These are phyloP conservation scores for Dicycla oo DNA, from an alignment of 2,888 invertebrate genomes.

Conservation along the genomic window DNA sequence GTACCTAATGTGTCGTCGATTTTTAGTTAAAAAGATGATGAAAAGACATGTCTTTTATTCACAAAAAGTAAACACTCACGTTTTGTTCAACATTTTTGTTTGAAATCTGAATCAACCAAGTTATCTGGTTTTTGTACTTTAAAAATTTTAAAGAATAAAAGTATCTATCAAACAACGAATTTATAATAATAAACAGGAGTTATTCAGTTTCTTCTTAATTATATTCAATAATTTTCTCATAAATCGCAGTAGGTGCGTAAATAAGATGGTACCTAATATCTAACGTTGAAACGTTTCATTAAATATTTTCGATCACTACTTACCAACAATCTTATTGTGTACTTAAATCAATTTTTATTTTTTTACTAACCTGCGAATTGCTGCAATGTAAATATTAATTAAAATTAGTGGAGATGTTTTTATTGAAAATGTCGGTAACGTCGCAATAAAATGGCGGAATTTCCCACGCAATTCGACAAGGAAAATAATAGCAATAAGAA, in stretches of 20 bases:
- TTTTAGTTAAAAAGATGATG: neutral
- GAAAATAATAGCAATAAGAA: conserved; percentile 84
- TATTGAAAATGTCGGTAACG: conserved; percentile 68
- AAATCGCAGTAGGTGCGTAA: conserved; percentile 19
- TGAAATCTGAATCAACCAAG: conserved; percentile 24
- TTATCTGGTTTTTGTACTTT: conserved; percentile 20
- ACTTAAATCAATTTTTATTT: conserved; percentile 59
- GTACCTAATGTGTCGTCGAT: neutral
- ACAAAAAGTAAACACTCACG: neutral
- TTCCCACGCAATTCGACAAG: conserved; percentile 51
- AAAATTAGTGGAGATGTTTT: conserved; percentile 59
- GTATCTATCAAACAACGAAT: conserved; percentile 61
- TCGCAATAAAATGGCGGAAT: conserved; percentile 67
- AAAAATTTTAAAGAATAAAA: conserved; percentile 31
- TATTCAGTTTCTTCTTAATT: neutral
- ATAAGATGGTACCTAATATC: neutral
- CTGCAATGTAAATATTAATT: conserved; percentile 73
- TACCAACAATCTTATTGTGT: conserved; percentile 47
- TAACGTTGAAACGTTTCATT: neutral
- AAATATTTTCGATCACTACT: conserved; percentile 21
- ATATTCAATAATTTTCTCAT: neutral
- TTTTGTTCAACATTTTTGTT: neutral
- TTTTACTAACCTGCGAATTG: conserved; percentile 50
- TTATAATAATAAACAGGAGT: conserved; percentile 44
- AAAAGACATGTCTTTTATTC: neutral